Evolutionary conservation across 2,888 invertebrate species (phyloP), one percentile per base, ranked within the genome.

Genomic region (Rhagonycha fulva): DNA sequence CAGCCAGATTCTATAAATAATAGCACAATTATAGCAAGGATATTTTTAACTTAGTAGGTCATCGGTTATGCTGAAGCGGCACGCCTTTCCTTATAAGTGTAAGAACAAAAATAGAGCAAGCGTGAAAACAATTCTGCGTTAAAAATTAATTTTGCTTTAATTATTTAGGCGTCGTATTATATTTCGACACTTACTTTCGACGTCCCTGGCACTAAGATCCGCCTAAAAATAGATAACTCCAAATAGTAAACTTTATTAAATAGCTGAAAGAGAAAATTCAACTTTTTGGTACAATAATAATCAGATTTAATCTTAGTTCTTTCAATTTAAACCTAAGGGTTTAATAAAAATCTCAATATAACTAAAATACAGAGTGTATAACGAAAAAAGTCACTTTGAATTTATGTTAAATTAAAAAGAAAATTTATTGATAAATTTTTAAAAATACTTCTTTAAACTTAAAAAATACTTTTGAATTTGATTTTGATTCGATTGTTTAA

Each of bases 201-300:
- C 89, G 89, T 96, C 96, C 91, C 93, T 94, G 90, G 94, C 93
- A 90, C 93, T 93, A 89, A 96, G 92, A 91, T 96, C 94, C 90
- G 94, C 94, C 95, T 95, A 87, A 92, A 92, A 67, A 73, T 67
- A 75, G 4, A 67, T 7, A 60, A 67, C 11, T 30, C 67, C 71
- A 70, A 19, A 75, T 71, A 26, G 23, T 67, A 72, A 14, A 28
- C 61, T 62, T n/a, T 28, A 10, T 19, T 63, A 19, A 19, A 63
- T 14, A 14, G 11, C 11, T 19, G n/a, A 63, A 62, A 14, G 10
- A 62, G 23, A 61, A n/a, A 61, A 63, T 63, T 63, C 2, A 19
- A 23, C 5, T 14, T n/a, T 60, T 60, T 5, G 5, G 11, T 3
- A n/a, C 11, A 60, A 7, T 60, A 60, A 7, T 60, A 4, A 5